Conservation (phyloP, 2,797 vertebrate species). For the Chelon labrosus region DNA sequence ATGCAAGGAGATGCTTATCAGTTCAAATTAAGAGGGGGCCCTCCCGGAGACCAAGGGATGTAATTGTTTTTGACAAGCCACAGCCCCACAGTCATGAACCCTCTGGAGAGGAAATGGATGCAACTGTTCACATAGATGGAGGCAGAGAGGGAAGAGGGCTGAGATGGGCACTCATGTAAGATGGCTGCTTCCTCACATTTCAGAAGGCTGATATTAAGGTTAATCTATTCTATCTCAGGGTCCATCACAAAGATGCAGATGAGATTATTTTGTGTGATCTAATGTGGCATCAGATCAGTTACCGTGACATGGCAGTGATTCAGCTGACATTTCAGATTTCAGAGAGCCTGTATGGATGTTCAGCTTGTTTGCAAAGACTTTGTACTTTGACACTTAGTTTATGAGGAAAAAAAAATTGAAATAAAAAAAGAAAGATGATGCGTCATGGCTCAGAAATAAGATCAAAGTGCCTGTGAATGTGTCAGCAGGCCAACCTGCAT, state of each 20-base stretch:
- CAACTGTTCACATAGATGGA: constrained; percentile 40
- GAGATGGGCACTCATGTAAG: constrained; percentile 15
- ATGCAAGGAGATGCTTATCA: constrained; percentile 88
- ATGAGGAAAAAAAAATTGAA: neutral
- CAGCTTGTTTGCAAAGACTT: constrained; percentile 2
- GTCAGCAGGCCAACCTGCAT: constrained; percentile 10
- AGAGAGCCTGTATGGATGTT: constrained; percentile 11
- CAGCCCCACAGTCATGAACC: constrained; percentile 75
- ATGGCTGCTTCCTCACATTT: constrained; percentile 32
- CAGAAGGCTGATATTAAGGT: constrained; percentile 29
- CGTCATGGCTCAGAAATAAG: neutral
- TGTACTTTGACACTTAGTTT: neutral
- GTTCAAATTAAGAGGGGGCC: constrained; percentile 86
- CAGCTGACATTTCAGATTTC: constrained; percentile 25
- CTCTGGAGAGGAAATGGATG: constrained; percentile 76
- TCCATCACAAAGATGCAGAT: constrained; percentile 29
- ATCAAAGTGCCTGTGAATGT: constrained; percentile 9
- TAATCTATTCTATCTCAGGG: constrained; percentile 40
- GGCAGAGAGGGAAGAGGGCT: constrained; percentile 27
- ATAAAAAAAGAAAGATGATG: neutral
- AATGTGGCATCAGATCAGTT: constrained; percentile 30
- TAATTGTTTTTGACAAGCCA: constrained; percentile 88
- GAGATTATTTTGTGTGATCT: constrained; percentile 40
- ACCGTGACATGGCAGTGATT: neutral
- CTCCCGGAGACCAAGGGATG: constrained; percentile 75